Conservation (phyloP, 1,140 invertebrate genomes). For the Drosophila sp. region DNA sequence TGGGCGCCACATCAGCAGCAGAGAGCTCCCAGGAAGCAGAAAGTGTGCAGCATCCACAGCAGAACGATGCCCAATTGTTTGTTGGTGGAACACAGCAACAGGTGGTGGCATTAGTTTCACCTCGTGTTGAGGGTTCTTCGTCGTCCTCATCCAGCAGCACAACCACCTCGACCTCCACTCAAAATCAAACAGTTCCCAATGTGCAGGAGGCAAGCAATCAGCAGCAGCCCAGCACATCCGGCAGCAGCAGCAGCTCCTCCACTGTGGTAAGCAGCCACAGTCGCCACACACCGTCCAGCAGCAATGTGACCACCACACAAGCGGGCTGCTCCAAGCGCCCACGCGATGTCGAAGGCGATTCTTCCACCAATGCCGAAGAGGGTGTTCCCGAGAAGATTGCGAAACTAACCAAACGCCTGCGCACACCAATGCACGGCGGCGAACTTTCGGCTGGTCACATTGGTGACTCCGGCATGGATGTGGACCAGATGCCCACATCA, state of each 20-base stretch:
- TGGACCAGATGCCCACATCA: slow-evolving; percentile 92
- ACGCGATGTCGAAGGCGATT: slow-evolving; percentile 86
- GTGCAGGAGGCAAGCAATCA: slow-evolving; percentile 85
- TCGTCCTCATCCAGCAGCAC: slow-evolving; percentile 48
- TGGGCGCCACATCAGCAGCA: slow-evolving; percentile 81
- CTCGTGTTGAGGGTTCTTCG: slow-evolving; percentile 87
- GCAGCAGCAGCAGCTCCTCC: slow-evolving; percentile 74
- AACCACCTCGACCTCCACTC: slow-evolving; percentile 63
- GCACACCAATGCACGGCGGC: slow-evolving; percentile 71
- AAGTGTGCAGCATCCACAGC: slow-evolving; percentile 78
- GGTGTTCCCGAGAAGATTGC: slow-evolving; percentile 82
- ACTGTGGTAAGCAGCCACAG: slow-evolving; percentile 85
- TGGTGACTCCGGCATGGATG: slow-evolving; percentile 87
- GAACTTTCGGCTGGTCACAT: slow-evolving; percentile 79
- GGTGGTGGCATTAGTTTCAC: slow-evolving; percentile 90
- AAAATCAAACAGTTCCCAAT: slow-evolving; percentile 69
- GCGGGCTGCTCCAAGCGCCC: slow-evolving; percentile 86
- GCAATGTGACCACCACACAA: slow-evolving; percentile 88
- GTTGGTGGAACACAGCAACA: slow-evolving; percentile 86
- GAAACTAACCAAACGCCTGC: slow-evolving; percentile 84
- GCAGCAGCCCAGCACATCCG: slow-evolving; percentile 79
- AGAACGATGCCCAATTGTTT: slow-evolving; percentile 79
- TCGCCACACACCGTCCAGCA: slow-evolving; percentile 86
- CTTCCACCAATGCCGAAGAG: slow-evolving; percentile 85
- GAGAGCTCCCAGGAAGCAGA: slow-evolving; percentile 84